Percentiles rank a stretch among this genome's conserved stretches.
phyloP scores from a whole-genome alignment of 2,888 invertebrate genomes.

The Isotomurus palustris region DNA sequence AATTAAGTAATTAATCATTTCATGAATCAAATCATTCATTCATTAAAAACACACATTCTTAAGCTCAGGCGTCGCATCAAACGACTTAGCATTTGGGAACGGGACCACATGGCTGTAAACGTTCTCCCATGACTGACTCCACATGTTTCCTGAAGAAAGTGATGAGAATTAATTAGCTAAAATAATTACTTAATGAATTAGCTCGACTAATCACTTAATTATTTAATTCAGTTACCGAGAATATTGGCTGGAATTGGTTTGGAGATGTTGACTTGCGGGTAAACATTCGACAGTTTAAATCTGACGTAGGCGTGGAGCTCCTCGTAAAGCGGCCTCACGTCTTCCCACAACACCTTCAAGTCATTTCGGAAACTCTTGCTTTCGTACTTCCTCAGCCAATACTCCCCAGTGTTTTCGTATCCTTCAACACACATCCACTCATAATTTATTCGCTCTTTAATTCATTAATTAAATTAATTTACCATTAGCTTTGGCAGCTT shows the following conservation, averaged over 20 bases:
- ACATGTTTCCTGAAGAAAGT: slow-evolving; percentile 70
- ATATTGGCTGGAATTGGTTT: slow-evolving; percentile 82
- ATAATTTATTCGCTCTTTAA: slow-evolving; percentile 3
- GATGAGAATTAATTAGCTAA: neutral
- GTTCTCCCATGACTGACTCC: slow-evolving; percentile 77
- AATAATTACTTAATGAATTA: no score
- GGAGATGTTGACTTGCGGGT: slow-evolving; percentile 59
- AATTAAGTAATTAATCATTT: neutral
- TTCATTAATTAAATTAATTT: slow-evolving; percentile 28
- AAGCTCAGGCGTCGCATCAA: slow-evolving; percentile 75
- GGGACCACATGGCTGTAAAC: slow-evolving; percentile 70
- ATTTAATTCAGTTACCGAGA: slow-evolving; percentile 57
- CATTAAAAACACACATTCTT: slow-evolving; percentile 50
- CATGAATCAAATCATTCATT: neutral
- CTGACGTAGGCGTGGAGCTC: slow-evolving; percentile 79
- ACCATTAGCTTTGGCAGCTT: slow-evolving; percentile 72
- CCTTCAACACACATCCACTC: slow-evolving; percentile 56
- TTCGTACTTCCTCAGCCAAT: slow-evolving; percentile 85
- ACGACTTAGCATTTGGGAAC: slow-evolving; percentile 63
- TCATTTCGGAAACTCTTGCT: slow-evolving; percentile 53
- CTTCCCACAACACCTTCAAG: slow-evolving; percentile 58
- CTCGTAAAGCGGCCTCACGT: slow-evolving; percentile 69
- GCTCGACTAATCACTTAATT: no score
- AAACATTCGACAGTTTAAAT: slow-evolving; percentile 61
- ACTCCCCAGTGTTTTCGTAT: slow-evolving; percentile 78